Evolutionary conservation across 2,797 vertebrate genomes (phyloP), one percentile per base, ranked within the genome.

Genomic region (Ptychadena robeensis): DNA sequence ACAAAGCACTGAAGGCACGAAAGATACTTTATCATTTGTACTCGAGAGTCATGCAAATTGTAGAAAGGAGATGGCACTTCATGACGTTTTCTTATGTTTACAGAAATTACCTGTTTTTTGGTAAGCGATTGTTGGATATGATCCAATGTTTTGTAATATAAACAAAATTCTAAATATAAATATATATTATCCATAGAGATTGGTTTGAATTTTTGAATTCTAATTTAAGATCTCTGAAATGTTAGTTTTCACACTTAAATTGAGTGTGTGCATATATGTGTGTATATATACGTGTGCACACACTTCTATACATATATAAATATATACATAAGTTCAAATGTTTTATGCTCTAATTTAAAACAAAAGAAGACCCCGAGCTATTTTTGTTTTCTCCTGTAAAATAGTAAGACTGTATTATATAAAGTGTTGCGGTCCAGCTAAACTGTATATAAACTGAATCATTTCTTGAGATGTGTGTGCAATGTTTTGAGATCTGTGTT

Each of bases 361-460:
- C 3, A 91, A 94, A 61, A 61, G 59, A 61, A 94, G 92, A 94
- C 94, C 93, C 95, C 93, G 93, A 96, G 94, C 96, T 94, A 96
- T 96, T 96, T 96, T 95, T 95, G 59, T 61, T 96, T 94, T 94
- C 93, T 90, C 92, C 95, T 97, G 95, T 97, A 97, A 95, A 94
- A 96, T 97, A 96, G 90, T 93, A 96, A 95, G 94, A 92, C 92
- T 95, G 86, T 87, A 97, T 95, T 94, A 95, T 94, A 95, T 94
- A 92, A 93, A 91, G 94, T 95, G 92, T 94, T 93, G 91, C 92
- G 94, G 91, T 94, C 93, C 93, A 92, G 94, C 93, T 94, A 94
- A 95, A 94, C 94, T 97, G 96, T 98, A 97, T 88, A 97, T 96
- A 97, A 95, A 94, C 95, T 94, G 96, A 95, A 92, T 93, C 93